Base-by-base conservation (phyloP, 2,113 vertebrate species). In the Xyliphius kryptos region DNA sequence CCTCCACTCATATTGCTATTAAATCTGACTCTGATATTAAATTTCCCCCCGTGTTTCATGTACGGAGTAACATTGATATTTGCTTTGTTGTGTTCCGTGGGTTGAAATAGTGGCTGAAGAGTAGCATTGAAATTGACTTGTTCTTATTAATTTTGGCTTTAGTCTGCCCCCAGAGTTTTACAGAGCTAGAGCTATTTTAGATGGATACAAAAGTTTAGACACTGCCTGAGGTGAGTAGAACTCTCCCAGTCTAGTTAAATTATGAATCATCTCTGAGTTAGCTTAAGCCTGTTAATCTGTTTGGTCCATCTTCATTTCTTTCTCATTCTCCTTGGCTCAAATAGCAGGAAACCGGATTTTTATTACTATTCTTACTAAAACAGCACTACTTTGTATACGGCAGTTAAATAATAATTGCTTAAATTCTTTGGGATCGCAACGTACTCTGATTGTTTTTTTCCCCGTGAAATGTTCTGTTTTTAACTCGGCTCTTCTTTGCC, bases 351-450 rank as follows among this genome's bases (percentile, higher is more conserved):
- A 52, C 10, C 16, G 47, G 17, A 61, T 52, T 67, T 51, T 51
- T 48, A 41, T 19, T 48, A 52, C 43, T 54, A 53, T 37, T 66
- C 50, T 58, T 44, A 49, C 32, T 43, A 50, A 43, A 43, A 38
- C 58, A 20, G 47, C 61, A 41, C 50, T 49, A 48, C 44, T 67
- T 53, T 15, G 64, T 57, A 47, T 62, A 53, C 20, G 44, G 20
- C 64, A 68, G 68, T 64, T 56, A 63, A 61, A 48, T 68, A 72
- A 68, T 59, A 60, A 72, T 67, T 67, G 64, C 60, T 43, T 41
- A 49, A 59, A 67, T 59, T 64, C 54, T 63, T 59, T 63, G 70
- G 59, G 64, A 72, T 72, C 55, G 48, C 64, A 67, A 63, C 54
- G 64, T 60, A 63, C 69, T 71, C 41, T 54, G 69, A 56, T 63